phyloP scores from a whole-genome alignment of 2,888 invertebrate species.

The Boloria euphrosyne region DNA sequence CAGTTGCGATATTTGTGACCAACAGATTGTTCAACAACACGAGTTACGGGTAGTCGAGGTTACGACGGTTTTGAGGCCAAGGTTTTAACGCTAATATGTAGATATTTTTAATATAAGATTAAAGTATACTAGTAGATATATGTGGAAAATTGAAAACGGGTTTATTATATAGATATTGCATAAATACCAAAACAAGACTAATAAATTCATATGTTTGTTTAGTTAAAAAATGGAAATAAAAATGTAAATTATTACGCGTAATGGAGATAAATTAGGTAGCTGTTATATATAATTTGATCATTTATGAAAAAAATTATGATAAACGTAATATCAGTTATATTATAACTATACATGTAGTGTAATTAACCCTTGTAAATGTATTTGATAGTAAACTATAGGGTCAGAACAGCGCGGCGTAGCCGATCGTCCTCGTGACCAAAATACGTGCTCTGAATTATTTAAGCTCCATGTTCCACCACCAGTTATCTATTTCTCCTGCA shows the following conservation, averaged over 20 bases:
- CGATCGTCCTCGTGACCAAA: constrained; percentile 75
- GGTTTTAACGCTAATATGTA: constrained; percentile 70
- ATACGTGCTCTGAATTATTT: constrained; percentile 77
- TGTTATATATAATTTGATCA: too few species aligned
- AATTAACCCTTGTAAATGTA: constrained; percentile 54
- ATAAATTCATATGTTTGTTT: constrained; percentile 43
- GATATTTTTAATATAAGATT: constrained; percentile 66
- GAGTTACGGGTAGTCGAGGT: constrained; percentile 61
- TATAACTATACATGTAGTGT: constrained; percentile 37
- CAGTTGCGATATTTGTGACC: constrained; percentile 69
- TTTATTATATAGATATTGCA: constrained; percentile 23
- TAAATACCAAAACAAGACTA: constrained; percentile 24
- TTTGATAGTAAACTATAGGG: constrained; percentile 39
- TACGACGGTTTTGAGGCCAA: constrained; percentile 74
- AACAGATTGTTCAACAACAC: constrained; percentile 69
- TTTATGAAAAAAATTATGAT: background rate
- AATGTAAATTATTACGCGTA: constrained; percentile 1
- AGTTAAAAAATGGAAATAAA: constrained; percentile 2
- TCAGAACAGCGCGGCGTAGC: constrained; percentile 38
- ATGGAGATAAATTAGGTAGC: background rate
- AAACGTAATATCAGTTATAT: background rate
- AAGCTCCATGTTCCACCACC: constrained; percentile 51
- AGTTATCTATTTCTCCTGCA: constrained; percentile 49
- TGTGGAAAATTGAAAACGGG: constrained; percentile 52
- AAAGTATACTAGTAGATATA: constrained; percentile 39